Evolutionary conservation across 2,888 invertebrate species (phyloP).

Genomic region (Spilarctia lutea): DNA sequence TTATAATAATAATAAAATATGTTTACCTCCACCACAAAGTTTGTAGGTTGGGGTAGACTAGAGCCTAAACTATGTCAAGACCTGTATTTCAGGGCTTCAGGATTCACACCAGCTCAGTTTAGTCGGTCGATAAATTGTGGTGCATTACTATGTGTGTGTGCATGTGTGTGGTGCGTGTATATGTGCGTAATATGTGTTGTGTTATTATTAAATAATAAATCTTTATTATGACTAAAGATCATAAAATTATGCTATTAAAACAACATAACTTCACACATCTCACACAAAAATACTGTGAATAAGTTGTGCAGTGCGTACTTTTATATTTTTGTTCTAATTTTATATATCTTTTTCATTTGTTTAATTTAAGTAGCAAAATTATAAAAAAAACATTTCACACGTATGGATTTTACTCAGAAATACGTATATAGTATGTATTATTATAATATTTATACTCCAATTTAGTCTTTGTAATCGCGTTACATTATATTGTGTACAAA

Average conservation of each 20-base stretch:
- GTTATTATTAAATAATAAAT: not conserved
- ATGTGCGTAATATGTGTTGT: no score
- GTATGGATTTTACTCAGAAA: not conserved
- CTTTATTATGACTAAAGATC: not conserved
- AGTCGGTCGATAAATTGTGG: no score
- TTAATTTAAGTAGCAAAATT: not conserved
- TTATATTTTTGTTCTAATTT: not conserved
- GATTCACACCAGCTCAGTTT: no score
- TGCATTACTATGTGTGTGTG: no score
- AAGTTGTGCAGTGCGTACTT: not conserved
- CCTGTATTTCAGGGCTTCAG: no score
- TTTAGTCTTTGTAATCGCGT: slow-evolving; percentile 6
- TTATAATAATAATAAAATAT: no score
- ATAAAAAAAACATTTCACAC: not conserved
- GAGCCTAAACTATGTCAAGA: no score
- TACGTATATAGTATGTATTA: not conserved
- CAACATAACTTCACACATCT: no score
- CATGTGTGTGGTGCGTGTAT: no score
- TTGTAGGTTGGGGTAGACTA: no score
- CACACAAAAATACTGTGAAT: not conserved
- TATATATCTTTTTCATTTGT: not conserved
- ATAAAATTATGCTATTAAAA: not conserved
- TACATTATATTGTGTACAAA: slow-evolving; percentile 21
- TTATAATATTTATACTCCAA: not conserved
- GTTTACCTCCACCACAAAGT: no score